Percentiles rank a stretch among this genome's conserved stretches.
Evolutionary conservation across 2,797 vertebrate species (phyloP).

Genomic region (Echiichthys vipera): DNA sequence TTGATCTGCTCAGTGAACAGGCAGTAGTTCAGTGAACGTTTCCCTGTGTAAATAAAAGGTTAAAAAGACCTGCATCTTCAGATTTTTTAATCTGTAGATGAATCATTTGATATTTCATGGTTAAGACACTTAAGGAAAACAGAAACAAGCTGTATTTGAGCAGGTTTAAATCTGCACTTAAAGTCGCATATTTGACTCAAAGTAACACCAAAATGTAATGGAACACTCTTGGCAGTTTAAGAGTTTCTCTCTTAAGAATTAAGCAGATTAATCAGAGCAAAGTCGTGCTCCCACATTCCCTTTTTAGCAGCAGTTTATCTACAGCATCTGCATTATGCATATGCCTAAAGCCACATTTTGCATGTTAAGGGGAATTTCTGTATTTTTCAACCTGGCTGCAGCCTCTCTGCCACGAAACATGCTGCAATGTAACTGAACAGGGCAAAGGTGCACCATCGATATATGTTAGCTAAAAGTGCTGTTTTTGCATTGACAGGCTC

Average conservation of each 20-base stretch:
- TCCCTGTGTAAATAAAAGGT: neutral
- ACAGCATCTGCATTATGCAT: neutral
- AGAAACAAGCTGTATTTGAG: neutral
- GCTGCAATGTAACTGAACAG: too few species aligned
- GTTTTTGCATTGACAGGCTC: too few species aligned
- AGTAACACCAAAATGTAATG: neutral
- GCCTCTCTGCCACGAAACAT: too few species aligned
- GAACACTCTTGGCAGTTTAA: neutral
- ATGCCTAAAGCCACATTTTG: neutral
- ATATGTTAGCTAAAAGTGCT: too few species aligned
- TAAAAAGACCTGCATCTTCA: neutral
- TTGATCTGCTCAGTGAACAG: neutral
- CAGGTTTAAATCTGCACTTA: neutral
- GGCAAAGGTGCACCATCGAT: too few species aligned
- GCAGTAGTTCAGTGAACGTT: neutral
- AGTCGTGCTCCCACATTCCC: neutral
- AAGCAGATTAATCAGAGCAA: neutral
- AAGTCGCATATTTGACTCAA: neutral
- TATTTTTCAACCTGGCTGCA: too few species aligned
- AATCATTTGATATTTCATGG: neutral
- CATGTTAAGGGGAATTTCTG: too few species aligned
- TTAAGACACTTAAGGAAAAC: neutral
- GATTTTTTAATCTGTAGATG: neutral
- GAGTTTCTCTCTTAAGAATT: neutral
- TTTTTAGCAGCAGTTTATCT: neutral